Evolutionary conservation across 2,888 invertebrate species (phyloP).

Genomic region (Mesorhabditis sp.): DNA sequence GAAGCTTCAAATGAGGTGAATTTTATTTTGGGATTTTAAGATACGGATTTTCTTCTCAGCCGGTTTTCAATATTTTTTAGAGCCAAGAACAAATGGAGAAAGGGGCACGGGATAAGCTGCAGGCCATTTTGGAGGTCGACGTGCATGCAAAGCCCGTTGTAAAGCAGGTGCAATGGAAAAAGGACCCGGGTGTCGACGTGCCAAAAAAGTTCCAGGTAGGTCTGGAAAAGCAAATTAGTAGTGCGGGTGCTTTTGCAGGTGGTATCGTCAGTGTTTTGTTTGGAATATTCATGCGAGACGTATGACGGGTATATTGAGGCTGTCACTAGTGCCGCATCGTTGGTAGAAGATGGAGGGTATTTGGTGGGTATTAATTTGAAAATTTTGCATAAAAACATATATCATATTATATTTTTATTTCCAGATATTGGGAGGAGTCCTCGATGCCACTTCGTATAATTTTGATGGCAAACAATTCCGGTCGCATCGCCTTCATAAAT

Average conservation of each 20-base stretch:
- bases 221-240: background rate
- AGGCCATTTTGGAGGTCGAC: conserved; percentile 49
- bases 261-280: conserved; percentile 53
- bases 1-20: conserved; percentile 34
- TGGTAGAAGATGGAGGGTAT: conserved; percentile 53
- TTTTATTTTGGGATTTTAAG: too few relatives aligned
- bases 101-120: conserved; percentile 42
- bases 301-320: conserved; percentile 38
- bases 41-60: background rate
- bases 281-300: conserved; percentile 51
- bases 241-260: conserved; percentile 23
- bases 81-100: conserved; percentile 46
- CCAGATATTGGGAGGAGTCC: conserved; percentile 53
- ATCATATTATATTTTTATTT: conserved; percentile 7
- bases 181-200: conserved; percentile 22
- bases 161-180: conserved; percentile 38
- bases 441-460: conserved; percentile 49
- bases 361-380: conserved; percentile 26
- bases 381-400: too few relatives aligned
- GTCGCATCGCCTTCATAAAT: conserved; percentile 43
- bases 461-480: conserved; percentile 51
- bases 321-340: conserved; percentile 36
- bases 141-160: conserved; percentile 47
- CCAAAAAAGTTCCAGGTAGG: conserved; percentile 50
- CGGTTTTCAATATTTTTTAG: conserved; percentile 17